These are phyloP conservation scores for Arctia plantaginis DNA, from an alignment of 2,888 invertebrate species.

Conservation along the genomic window DNA sequence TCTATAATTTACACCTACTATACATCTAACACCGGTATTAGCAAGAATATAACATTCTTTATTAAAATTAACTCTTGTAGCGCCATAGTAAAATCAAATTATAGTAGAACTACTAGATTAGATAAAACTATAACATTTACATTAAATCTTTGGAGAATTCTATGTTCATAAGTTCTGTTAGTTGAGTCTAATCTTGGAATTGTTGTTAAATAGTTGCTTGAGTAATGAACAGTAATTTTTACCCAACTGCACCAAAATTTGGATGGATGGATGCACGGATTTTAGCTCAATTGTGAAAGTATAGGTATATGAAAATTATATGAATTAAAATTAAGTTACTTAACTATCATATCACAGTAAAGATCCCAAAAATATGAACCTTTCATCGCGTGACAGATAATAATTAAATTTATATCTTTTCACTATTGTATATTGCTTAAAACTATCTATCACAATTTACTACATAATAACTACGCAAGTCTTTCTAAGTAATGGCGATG, in stretches of 20 bases:
- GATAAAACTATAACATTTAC: neutral
- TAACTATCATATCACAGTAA: too few species aligned
- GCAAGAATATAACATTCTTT: conserved; percentile 22
- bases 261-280: too few species aligned
- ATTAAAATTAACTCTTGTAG: conserved; percentile 15
- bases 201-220: neutral
- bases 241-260: too few species aligned
- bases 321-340: too few species aligned
- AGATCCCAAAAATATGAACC: too few species aligned
- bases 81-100: conserved; percentile 27
- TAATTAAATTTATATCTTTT: neutral
- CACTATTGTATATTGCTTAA: neutral
- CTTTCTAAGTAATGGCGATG: neutral
- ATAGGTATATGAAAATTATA: too few species aligned
- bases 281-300: too few species aligned
- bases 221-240: too few species aligned
- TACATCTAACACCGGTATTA: conserved; percentile 16
- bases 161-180: neutral
- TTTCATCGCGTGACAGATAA: neutral
- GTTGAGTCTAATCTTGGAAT: neutral
- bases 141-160: neutral
- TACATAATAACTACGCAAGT: neutral
- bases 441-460: neutral
- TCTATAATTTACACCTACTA: conserved; percentile 21
- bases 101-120: neutral